A percentile compares a stretch with the other conserved stretches of the same genome.
These are phyloP conservation scores for Carettochelys insculpta DNA, from an alignment of 2,113 vertebrate genomes.

Conservation along the genomic window DNA sequence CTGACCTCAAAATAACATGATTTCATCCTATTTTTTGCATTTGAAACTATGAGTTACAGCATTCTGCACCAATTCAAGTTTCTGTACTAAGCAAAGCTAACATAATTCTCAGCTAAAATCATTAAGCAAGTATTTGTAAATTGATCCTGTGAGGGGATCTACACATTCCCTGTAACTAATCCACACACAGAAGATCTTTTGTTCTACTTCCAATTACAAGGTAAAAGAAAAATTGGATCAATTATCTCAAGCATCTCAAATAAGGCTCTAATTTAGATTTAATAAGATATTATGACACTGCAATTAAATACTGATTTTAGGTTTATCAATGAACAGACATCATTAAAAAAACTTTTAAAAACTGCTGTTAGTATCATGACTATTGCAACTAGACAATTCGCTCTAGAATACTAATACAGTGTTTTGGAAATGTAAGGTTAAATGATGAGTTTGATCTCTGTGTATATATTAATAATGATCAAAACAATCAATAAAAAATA, in stretches of 20 bases:
- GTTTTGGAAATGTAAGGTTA: not conserved
- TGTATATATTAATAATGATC: not conserved
- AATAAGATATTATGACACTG: not conserved
- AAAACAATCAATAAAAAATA: too few species aligned
- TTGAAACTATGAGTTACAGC: not conserved
- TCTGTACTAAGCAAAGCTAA: not conserved
- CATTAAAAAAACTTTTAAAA: not conserved
- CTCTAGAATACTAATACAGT: not conserved
- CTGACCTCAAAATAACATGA: not conserved
- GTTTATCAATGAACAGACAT: not conserved
- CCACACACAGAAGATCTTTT: not conserved
- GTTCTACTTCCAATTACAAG: not conserved
- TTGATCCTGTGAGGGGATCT: not conserved
- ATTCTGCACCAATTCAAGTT: not conserved
- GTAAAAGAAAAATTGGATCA: not conserved
- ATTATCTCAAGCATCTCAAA: not conserved
- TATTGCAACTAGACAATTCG: not conserved
- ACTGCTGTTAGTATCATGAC: rapidly evolving
- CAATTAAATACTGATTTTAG: rapidly evolving
- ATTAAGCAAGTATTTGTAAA: not conserved
- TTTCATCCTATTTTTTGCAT: not conserved
- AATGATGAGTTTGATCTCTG: not conserved
- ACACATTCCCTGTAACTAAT: not conserved
- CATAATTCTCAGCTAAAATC: not conserved
- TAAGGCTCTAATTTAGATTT: not conserved